Conservation (phyloP, 2,888 invertebrate genomes). For the Rhyacophila evoluta region DNA sequence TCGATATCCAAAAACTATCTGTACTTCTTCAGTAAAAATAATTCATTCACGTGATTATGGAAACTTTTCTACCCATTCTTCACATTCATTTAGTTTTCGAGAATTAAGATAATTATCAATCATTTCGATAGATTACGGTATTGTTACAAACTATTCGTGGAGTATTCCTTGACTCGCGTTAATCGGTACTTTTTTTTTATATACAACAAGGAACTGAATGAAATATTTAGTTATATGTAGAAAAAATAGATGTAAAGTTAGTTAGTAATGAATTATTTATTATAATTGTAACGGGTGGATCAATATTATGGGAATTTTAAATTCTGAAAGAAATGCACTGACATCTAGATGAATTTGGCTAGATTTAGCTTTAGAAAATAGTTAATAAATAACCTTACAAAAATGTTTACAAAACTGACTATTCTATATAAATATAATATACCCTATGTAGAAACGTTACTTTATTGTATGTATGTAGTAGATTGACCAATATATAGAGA, state of each 20-base stretch:
- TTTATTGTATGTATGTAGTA: background rate
- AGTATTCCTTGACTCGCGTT: background rate
- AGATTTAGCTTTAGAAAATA: background rate
- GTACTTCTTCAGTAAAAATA: no score
- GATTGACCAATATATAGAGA: slow-evolving; percentile 21
- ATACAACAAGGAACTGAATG: slow-evolving; percentile 16
- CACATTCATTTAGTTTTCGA: background rate
- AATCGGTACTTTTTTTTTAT: background rate
- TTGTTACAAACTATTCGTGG: background rate
- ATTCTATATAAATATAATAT: background rate
- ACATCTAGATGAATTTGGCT: slow-evolving; percentile 5
- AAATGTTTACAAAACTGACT: background rate
- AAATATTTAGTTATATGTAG: background rate
- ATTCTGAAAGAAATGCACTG: background rate
- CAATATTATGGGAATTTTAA: slow-evolving; percentile 1
- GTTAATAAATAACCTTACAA: background rate
- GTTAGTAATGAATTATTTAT: slow-evolving; percentile 18
- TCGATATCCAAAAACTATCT: no score
- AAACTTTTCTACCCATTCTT: background rate
- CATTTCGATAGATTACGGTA: background rate
- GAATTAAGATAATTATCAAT: background rate
- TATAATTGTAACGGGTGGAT: background rate
- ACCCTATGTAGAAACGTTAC: background rate
- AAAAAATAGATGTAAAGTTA: background rate
- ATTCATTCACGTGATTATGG: no score